Evolutionary conservation across 2,113 vertebrate genomes (phyloP), one percentile per base, ranked within the genome.

Genomic region (Amphiprion ocellaris): DNA sequence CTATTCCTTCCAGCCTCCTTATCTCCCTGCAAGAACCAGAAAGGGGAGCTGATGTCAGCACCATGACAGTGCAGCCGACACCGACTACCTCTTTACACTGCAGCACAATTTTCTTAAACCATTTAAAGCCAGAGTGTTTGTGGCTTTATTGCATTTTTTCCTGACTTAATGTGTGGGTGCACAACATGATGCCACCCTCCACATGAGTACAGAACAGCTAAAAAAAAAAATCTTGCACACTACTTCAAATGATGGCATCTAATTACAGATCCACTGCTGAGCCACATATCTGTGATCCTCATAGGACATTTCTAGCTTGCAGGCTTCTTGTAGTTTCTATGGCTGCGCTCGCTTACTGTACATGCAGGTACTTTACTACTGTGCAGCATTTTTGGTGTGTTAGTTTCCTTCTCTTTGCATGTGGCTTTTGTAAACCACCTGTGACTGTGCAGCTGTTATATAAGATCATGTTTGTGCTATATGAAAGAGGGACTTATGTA

Each of bases 41-140:
- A 21, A 75, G 66, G 21, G 60, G 23, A 69, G 85, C 77, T 81
- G 54, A 76, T 65, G 69, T 85, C 82, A 81, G 82, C 79, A 78
- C 58, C 68, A 56, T 64, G 39, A 60, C 69, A n/a, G 4, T 1
- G 49, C 53, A 66, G 28, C 52, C 49, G 62, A 71, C 64, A 30
- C 17, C 39, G 49, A 47, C 46, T 33, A 1, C 9, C 58, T 6
- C 46, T 69, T 65, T 46, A 30, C 49, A 19, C 24, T n/a, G 10
- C 3, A 53, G 52, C 9, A 53, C 16, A 16, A 17, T 68, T 44
- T 30, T 39, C 44, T 16, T 14, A 4, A 59, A 56, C 54, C 23
- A 37, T 68, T 56, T 55, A 46, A 62, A 70, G 19, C 6, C 28
- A 2, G 3, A 21, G 23, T 26, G 37, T 21, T 21, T 14, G 37